These are phyloP conservation scores for Neelides sp. DNA, from an alignment of 1,140 invertebrate species.

Conservation along the genomic window DNA sequence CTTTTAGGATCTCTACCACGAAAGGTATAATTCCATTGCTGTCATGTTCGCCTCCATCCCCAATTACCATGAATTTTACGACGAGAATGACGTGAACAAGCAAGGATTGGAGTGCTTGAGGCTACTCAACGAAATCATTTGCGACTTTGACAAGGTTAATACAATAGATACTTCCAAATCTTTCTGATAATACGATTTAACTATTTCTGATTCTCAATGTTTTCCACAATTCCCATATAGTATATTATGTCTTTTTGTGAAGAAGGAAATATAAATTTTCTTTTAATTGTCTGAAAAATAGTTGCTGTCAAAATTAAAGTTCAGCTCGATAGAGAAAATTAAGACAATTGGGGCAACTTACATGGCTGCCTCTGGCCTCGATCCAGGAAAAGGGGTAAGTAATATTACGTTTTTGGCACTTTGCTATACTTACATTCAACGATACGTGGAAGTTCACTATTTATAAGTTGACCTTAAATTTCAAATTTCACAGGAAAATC, in stretches of 20 bases:
- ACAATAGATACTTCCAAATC: neutral
- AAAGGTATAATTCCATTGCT: constrained; percentile 82
- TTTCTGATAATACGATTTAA: neutral
- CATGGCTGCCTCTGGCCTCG: constrained; percentile 89
- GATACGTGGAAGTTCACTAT: too few relatives aligned
- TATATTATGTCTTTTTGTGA: constrained; percentile 20
- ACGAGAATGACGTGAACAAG: constrained; percentile 92
- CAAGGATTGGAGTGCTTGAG: constrained; percentile 89
- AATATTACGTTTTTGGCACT: neutral
- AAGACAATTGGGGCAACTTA: constrained; percentile 98
- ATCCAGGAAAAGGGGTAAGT: constrained; percentile 64
- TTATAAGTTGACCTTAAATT: constrained; percentile 28
- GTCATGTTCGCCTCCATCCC: constrained; percentile 98
- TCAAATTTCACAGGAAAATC: constrained; percentile 46
- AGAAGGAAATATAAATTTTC: constrained; percentile 9
- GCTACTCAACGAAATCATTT: constrained; percentile 94
- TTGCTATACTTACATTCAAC: neutral
- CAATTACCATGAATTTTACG: constrained; percentile 97
- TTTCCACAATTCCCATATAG: constrained; percentile 1
- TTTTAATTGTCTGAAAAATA: constrained; percentile 38
- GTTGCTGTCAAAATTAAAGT: constrained; percentile 83
- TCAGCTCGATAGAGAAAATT: constrained; percentile 93
- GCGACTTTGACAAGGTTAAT: constrained; percentile 92
- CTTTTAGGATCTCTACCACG: constrained; percentile 76
- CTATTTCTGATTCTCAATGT: neutral